A percentile compares a stretch with the other conserved stretches of the same genome.
Evolutionary conservation across 2,113 vertebrate species (phyloP).

Genomic region (Natator depressus): DNA sequence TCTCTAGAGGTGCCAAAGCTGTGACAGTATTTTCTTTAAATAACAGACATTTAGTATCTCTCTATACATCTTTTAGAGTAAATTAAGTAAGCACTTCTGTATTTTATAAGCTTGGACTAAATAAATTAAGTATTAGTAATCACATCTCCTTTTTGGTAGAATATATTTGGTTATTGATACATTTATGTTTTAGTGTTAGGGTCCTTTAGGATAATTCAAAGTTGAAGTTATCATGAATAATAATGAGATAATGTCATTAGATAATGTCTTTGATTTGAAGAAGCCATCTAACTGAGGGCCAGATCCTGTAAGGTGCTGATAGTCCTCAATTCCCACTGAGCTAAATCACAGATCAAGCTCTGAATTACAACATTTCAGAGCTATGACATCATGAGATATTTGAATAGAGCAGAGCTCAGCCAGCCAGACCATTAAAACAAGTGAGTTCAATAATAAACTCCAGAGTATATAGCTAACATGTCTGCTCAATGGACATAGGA

Average conservation of each 20-base stretch:
- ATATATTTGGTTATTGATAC: conserved; percentile 1
- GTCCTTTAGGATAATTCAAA: fast-evolving
- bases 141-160: not conserved
- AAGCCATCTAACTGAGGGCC: not conserved
- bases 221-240: not conserved
- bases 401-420: not conserved
- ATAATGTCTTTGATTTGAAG: not conserved
- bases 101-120: not conserved
- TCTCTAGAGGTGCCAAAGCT: not conserved
- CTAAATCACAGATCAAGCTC: not conserved
- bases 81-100: not conserved
- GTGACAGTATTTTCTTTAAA: not conserved
- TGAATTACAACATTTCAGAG: not conserved
- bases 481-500: not conserved
- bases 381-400: not conserved
- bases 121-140: not conserved
- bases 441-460: not conserved
- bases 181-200: not conserved
- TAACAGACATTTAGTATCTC: not conserved
- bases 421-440: not conserved
- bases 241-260: not conserved
- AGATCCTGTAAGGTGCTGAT: not conserved
- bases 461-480: not conserved
- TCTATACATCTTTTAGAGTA: not conserved
- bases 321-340: not conserved